Conservation (phyloP, 2,888 invertebrate species). For the Hesperia comma region DNA sequence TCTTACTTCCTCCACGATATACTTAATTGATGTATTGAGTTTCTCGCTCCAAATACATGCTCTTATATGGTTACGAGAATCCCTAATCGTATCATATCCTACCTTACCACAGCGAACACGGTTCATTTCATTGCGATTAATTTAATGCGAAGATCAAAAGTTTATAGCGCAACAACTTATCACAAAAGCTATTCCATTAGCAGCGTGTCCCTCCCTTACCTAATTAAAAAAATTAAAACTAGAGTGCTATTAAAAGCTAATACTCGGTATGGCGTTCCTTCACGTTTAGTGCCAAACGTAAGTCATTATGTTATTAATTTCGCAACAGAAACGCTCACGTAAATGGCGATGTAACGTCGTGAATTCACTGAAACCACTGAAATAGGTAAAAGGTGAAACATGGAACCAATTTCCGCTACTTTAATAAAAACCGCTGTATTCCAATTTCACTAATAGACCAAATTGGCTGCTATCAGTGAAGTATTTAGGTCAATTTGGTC, state of each 20-base stretch:
- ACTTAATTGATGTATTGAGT: too few relatives aligned
- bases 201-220: neutral
- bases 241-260: conserved; percentile 25
- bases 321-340: conserved; percentile 4
- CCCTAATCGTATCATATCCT: too few relatives aligned
- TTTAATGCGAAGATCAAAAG: neutral
- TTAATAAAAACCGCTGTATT: conserved; percentile 16
- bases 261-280: neutral
- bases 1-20: too few relatives aligned
- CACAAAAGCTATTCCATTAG: conserved; percentile 2
- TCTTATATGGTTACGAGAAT: too few relatives aligned
- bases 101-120: too few relatives aligned
- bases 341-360: conserved; percentile 15
- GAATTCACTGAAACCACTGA: conserved; percentile 15
- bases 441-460: conserved; percentile 45
- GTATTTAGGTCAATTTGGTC: conserved; percentile 6
- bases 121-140: too few relatives aligned
- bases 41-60: too few relatives aligned
- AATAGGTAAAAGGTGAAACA: conserved; percentile 17
- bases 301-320: conserved; percentile 19
- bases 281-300: conserved; percentile 19
- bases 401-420: conserved; percentile 18
- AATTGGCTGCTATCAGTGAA: conserved; percentile 7
- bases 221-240: conserved; percentile 23
- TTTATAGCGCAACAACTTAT: neutral